A percentile compares a stretch with the other conserved stretches of the same genome.
phyloP scores from a whole-genome alignment of 2,888 invertebrate species.

The Corbicula japonica region DNA sequence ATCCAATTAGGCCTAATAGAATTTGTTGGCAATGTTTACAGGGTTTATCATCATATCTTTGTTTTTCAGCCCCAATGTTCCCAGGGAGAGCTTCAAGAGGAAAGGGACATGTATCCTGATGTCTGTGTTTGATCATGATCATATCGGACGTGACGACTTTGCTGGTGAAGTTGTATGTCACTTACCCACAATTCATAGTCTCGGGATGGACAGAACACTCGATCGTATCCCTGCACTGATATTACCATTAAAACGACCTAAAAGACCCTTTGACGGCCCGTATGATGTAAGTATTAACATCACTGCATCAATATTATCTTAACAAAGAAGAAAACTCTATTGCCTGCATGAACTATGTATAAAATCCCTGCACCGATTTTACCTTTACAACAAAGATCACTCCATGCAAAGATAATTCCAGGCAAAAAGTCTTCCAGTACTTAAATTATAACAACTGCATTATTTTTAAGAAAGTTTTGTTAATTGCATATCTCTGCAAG shows the following conservation, averaged over 20 bases:
- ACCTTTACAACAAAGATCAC: no score
- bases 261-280: conserved; percentile 68
- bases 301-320: neutral
- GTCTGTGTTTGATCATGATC: conserved; percentile 80
- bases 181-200: conserved; percentile 70
- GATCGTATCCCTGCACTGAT: conserved; percentile 79
- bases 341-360: no score
- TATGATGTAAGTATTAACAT: conserved; percentile 71
- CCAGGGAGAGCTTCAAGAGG: conserved; percentile 68
- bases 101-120: conserved; percentile 77
- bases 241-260: conserved; percentile 80
- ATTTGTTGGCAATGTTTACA: no score
- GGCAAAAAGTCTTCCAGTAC: no score
- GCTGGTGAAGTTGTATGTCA: conserved; percentile 82
- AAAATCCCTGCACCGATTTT: no score
- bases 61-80: conserved; percentile 77
- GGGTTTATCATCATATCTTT: no score
- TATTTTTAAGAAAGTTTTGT: no score
- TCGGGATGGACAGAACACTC: conserved; percentile 70
- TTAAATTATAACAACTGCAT: no score
- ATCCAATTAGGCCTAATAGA: no score
- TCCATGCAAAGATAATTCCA: no score
- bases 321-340: no score
- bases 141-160: conserved; percentile 80
- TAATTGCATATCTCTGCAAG: no score